Percentiles rank a stretch among this genome's conserved stretches.
phyloP scores from a whole-genome alignment of 2,797 vertebrate species.

The Gorsachius magnificus region DNA sequence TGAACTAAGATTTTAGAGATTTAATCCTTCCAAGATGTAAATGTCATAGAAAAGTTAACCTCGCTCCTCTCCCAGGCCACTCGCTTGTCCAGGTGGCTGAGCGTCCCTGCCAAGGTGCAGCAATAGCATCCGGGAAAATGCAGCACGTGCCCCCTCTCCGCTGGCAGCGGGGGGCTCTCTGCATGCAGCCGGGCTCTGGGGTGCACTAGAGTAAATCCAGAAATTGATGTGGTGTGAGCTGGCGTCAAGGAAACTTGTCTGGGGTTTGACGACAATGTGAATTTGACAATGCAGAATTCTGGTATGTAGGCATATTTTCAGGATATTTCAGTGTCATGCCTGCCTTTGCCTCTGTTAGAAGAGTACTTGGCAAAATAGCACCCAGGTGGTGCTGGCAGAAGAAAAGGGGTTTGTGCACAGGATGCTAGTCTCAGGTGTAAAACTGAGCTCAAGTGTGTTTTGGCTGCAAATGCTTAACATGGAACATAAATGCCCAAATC shows the following conservation, averaged over 20 bases:
- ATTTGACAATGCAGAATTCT: background rate
- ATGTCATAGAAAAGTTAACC: background rate
- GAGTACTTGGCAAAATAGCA: background rate
- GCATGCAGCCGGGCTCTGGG: background rate
- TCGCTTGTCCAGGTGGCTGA: rapidly evolving
- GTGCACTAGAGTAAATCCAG: background rate
- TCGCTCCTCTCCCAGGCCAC: background rate
- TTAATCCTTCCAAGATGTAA: background rate
- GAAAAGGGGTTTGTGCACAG: background rate
- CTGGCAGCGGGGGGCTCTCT: background rate
- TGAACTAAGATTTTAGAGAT: background rate
- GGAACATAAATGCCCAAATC: background rate
- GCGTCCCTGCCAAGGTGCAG: rapidly evolving
- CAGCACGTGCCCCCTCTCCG: rapidly evolving
- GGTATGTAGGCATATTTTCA: background rate
- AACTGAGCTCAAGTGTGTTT: background rate
- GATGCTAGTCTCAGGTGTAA: background rate
- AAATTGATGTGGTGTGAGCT: background rate
- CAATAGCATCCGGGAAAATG: rapidly evolving
- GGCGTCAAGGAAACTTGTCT: too few relatives aligned
- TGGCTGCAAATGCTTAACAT: background rate
- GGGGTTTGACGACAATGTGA: background rate
- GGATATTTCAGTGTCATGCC: background rate
- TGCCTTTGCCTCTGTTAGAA: background rate
- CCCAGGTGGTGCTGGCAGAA: background rate